Percentiles rank a stretch among this genome's conserved stretches.
Conservation (phyloP, 2,113 vertebrate species). For the Oryctolagus cuniculus region mOryCun1.1 NC_091432.1:36123001-36123500, state of each 20-base stretch:
- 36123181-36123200: neutral
- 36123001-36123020: neutral
- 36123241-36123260: slow-evolving; percentile 28
- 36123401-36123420: neutral
- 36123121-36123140: neutral
- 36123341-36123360: neutral
- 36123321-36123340: neutral
- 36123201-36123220: neutral
- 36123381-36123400: neutral
- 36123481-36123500: slow-evolving; percentile 35
- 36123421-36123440: neutral
- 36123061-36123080: neutral
- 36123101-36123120: slow-evolving; percentile 14
- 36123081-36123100: neutral
- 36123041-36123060: neutral
- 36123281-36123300: slow-evolving; percentile 16
- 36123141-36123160: neutral
- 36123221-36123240: neutral
- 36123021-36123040: slow-evolving; percentile 2
- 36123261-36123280: neutral
- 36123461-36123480: neutral
- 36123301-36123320: neutral
- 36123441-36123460: neutral
- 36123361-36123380: neutral
- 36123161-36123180: neutral